Evolutionary conservation across 2,797 vertebrate species (phyloP).

Genomic region (Myotis myotis): DNA sequence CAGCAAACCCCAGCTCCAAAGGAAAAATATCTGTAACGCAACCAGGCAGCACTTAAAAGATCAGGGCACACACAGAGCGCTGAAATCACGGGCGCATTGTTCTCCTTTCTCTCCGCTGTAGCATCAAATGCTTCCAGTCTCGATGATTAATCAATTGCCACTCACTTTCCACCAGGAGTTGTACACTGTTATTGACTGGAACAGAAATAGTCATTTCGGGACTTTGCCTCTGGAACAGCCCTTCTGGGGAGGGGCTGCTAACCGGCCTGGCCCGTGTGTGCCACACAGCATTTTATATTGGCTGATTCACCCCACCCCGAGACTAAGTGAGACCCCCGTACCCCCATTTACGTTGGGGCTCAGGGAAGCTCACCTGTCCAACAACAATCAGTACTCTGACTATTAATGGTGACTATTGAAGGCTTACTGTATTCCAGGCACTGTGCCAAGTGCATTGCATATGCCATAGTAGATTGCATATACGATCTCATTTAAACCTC

Average conservation of each 20-base stretch:
- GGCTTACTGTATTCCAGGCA: background rate
- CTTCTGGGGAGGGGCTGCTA: background rate
- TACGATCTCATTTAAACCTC: background rate
- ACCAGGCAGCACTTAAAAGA: background rate
- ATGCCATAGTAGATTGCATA: too few species aligned
- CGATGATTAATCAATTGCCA: conserved; percentile 46
- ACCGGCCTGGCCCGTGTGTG: background rate
- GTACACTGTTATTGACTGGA: conserved; percentile 17
- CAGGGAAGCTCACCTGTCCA: background rate
- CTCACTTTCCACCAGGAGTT: conserved; percentile 38
- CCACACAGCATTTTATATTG: background rate
- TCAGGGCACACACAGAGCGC: background rate
- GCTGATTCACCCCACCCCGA: background rate
- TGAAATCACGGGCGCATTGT: conserved; percentile 6
- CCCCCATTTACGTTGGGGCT: background rate
- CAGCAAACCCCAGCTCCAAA: background rate
- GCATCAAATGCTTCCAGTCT: conserved; percentile 65
- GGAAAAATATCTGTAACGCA: conserved; percentile 47
- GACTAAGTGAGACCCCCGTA: background rate
- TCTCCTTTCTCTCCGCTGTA: background rate
- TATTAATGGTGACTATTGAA: background rate
- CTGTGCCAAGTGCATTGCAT: background rate
- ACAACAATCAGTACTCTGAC: too few species aligned
- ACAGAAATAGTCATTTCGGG: background rate
- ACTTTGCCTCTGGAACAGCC: background rate